Evolutionary conservation across 2,113 vertebrate species (phyloP).

Genomic region (Pyxicephalus adspersus): DNA sequence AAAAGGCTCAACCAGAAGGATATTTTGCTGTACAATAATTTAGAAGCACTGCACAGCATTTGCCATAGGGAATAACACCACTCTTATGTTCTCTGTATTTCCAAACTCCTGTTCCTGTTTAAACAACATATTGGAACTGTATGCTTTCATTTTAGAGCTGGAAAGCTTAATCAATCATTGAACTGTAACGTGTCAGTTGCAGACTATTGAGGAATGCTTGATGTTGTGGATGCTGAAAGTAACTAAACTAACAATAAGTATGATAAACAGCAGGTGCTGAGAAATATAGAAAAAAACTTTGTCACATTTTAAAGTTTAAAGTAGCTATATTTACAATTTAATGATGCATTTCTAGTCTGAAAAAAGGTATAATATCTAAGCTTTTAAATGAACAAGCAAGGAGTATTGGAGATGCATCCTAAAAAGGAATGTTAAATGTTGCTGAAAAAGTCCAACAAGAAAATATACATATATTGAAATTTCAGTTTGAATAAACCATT

Average conservation of each 20-base stretch:
- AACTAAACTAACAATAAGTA: conserved; percentile 47
- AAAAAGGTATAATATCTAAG: background rate
- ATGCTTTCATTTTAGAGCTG: conserved; percentile 50
- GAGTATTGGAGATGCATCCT: background rate
- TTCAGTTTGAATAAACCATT: no score
- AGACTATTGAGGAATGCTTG: conserved; percentile 53
- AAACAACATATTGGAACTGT: conserved; percentile 55
- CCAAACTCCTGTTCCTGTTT: conserved; percentile 52
- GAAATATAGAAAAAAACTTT: conserved; percentile 31
- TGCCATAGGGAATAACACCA: conserved; percentile 54
- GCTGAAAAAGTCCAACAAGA: no score
- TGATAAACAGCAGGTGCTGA: conserved; percentile 28
- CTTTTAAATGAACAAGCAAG: background rate
- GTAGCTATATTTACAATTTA: conserved; percentile 6
- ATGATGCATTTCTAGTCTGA: conserved; percentile 5
- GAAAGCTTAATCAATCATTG: conserved; percentile 57
- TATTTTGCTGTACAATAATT: conserved; percentile 50
- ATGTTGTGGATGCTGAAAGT: conserved; percentile 41
- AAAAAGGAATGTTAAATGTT: background rate
- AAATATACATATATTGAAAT: no score
- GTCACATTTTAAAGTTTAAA: conserved; percentile 26
- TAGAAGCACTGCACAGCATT: conserved; percentile 42
- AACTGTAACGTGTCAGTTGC: conserved; percentile 54
- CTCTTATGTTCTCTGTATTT: conserved; percentile 43
- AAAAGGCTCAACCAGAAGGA: conserved; percentile 26